Conservation (phyloP, 2,797 vertebrate species). For the Melanotaenia nigrans region DNA sequence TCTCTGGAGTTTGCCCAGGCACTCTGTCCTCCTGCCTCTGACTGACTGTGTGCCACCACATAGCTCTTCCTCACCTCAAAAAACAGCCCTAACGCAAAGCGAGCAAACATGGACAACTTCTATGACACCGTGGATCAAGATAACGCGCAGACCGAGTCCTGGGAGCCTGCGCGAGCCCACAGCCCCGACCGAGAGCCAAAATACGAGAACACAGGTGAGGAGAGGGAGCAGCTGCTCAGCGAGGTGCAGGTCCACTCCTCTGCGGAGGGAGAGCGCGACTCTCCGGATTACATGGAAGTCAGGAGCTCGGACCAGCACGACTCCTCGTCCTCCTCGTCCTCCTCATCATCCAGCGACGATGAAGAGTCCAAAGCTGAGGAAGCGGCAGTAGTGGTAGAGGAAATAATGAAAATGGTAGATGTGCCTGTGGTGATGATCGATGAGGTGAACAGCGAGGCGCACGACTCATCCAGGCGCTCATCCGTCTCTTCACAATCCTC, state of each 20-base stretch:
- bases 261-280: slow-evolving; percentile 23
- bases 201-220: slow-evolving; percentile 37
- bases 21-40: slow-evolving; percentile 53
- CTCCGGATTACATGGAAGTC: slow-evolving; percentile 72
- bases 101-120: slow-evolving; percentile 65
- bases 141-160: slow-evolving; percentile 13
- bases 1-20: slow-evolving; percentile 61
- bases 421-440: not conserved
- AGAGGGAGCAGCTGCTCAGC: slow-evolving; percentile 53
- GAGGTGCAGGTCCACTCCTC: slow-evolving; percentile 56
- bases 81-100: not conserved
- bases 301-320: slow-evolving; percentile 24
- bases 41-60: slow-evolving; percentile 32
- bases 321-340: slow-evolving; percentile 50
- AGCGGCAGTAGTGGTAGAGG: not conserved
- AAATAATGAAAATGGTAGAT: not conserved
- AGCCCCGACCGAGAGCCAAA: slow-evolving; percentile 16
- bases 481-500: slow-evolving; percentile 67
- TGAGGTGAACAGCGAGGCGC: slow-evolving; percentile 48
- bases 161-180: slow-evolving; percentile 1
- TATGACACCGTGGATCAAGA: slow-evolving; percentile 41
- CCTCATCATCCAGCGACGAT: slow-evolving; percentile 59
- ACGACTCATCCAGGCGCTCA: slow-evolving; percentile 61
- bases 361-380: slow-evolving; percentile 20
- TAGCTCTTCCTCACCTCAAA: slow-evolving; percentile 9